Evolutionary conservation across 2,888 invertebrate species (phyloP), one percentile per base, ranked within the genome.

Genomic region (Eretmocerus hayati): DNA sequence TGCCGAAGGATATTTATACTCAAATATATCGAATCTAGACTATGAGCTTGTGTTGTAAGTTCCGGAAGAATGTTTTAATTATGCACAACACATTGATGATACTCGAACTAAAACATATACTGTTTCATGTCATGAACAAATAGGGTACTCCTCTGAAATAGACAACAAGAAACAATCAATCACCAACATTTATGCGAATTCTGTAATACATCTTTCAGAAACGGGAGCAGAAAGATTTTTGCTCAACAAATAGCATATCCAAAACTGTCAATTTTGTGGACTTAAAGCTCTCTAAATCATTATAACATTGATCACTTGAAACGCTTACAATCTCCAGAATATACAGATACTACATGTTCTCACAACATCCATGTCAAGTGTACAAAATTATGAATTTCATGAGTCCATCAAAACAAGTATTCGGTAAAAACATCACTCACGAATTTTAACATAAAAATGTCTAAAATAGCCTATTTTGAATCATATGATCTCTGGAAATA

Each of bases 341-440:
- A 50, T 50, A 48, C 35, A 54, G 56, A 52, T 53, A 59, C 63
- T 64, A 62, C 65, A 67, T 65, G 66, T 67, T 62, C 62, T 61
- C 63, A 67, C 63, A 63, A 67, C 66, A 68, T 56, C 59, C 58
- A 68, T 62, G 62, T 54, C 59, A 60, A 59, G 44, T 62, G 56
- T 56, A 58, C 52, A 56, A 49, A 58, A 46, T 43, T 37, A 42
- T 39, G 42, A 46, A 49, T 26, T 33, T n/a, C n/a, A 33, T 33
- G 53, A 53, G 62, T 61, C 60, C 53, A 59, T 59, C 56, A 60
- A 56, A 60, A 69, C 67, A 72, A n/a, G n/a, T n/a, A n/a, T n/a
- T n/a, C n/a, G n/a, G n/a, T n/a, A n/a, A n/a, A n/a, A n/a, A n/a
- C n/a, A n/a, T n/a, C n/a, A n/a, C n/a, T n/a, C n/a, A n/a, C n/a